phyloP scores from a whole-genome alignment of 2,888 invertebrate genomes.

The Leptopilina drosophilae region DNA sequence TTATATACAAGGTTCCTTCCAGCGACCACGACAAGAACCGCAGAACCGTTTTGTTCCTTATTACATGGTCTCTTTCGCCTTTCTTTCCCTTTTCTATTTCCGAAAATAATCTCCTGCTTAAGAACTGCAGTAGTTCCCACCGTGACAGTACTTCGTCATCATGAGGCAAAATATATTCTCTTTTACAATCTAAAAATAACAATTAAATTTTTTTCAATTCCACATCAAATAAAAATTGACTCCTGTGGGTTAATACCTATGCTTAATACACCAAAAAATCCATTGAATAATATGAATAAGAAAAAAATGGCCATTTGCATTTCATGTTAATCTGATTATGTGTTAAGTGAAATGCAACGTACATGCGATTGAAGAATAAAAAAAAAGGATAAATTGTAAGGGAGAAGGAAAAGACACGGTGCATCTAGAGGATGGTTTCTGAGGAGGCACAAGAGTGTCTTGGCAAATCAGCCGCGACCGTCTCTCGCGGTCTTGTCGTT shows the following conservation, averaged over 20 bases:
- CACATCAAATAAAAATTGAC: no score
- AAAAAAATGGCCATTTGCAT: background rate
- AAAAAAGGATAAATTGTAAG: background rate
- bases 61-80: slow-evolving; percentile 65
- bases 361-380: background rate
- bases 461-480: slow-evolving; percentile 71
- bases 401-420: slow-evolving; percentile 29
- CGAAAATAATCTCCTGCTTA: slow-evolving; percentile 15
- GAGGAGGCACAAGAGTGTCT: slow-evolving; percentile 45
- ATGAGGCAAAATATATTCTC: no score
- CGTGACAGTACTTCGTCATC: background rate
- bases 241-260: no score
- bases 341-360: slow-evolving; percentile 6
- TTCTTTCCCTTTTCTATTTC: slow-evolving; percentile 17
- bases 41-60: slow-evolving; percentile 73
- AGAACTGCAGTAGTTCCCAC: background rate
- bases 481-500: slow-evolving; percentile 64
- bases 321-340: slow-evolving; percentile 28
- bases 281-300: no score
- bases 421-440: slow-evolving; percentile 6
- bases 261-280: no score
- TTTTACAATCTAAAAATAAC: no score
- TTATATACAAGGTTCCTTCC: slow-evolving; percentile 48
- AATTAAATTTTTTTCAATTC: no score
- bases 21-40: slow-evolving; percentile 61